phyloP scores from a whole-genome alignment of 1,140 invertebrate species.

The Thaumetopoea pityocampa region DNA sequence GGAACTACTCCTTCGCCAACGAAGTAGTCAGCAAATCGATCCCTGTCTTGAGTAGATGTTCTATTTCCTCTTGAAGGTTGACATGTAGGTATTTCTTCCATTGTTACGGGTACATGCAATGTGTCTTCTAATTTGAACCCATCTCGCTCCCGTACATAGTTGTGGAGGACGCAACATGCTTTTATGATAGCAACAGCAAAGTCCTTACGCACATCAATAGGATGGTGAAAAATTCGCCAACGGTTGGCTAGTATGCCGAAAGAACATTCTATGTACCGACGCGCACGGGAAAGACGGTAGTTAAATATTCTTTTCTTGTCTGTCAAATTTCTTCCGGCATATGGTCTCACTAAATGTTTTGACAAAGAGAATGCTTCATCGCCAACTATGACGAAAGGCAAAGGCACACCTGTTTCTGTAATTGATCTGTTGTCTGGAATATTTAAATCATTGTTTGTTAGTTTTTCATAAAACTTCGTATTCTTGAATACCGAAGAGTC shows the following conservation, averaged over 20 bases:
- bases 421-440: neutral
- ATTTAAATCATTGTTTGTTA: neutral
- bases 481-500: too few species aligned
- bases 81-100: too few species aligned
- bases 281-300: conserved; percentile 53
- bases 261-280: conserved; percentile 55
- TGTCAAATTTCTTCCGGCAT: conserved; percentile 24
- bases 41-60: too few species aligned
- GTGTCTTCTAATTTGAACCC: too few species aligned
- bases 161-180: conserved; percentile 33
- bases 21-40: too few species aligned
- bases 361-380: neutral
- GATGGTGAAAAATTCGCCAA: conserved; percentile 17
- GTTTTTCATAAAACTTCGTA: neutral
- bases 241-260: conserved; percentile 68
- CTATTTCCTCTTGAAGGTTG: too few species aligned
- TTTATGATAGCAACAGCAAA: conserved; percentile 28
- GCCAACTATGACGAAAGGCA: conserved; percentile 8
- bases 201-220: conserved; percentile 18
- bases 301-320: conserved; percentile 54
- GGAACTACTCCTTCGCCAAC: too few species aligned
- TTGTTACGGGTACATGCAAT: too few species aligned
- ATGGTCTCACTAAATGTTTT: conserved; percentile 43
- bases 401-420: neutral
- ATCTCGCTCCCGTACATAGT: conserved; percentile 34